These are phyloP conservation scores for Biston stratarius DNA, from an alignment of 2,888 invertebrate genomes.

Conservation along the genomic window DNA sequence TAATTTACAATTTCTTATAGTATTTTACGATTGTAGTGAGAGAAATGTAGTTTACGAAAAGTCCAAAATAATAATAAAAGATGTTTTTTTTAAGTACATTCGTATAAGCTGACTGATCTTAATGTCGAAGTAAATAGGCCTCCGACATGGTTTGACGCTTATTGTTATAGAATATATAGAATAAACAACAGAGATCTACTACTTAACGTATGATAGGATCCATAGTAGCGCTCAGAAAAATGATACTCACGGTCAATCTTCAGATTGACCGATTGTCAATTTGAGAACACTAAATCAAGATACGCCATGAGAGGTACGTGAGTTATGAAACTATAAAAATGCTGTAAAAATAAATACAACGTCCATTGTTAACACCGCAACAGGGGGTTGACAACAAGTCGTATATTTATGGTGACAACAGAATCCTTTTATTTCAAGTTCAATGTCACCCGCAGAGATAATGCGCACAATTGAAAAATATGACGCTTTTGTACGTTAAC, in stretches of 20 bases:
- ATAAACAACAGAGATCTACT: too few relatives aligned
- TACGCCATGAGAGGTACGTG: too few relatives aligned
- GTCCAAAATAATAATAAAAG: background rate
- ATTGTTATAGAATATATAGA: too few relatives aligned
- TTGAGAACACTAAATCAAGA: too few relatives aligned
- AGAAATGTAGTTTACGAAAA: background rate
- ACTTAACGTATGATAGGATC: too few relatives aligned
- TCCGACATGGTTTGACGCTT: too few relatives aligned
- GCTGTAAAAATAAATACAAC: constrained; percentile 2
- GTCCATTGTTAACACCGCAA: constrained; percentile 19
- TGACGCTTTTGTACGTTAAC: constrained; percentile 29
- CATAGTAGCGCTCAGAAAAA: too few relatives aligned
- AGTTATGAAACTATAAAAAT: background rate
- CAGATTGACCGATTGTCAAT: too few relatives aligned
- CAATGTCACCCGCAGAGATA: constrained; percentile 38
- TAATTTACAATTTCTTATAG: background rate
- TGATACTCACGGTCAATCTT: too few relatives aligned
- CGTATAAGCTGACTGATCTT: too few relatives aligned
- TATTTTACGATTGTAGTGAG: background rate
- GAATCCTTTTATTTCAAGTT: constrained; percentile 37
- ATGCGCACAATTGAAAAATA: constrained; percentile 37
- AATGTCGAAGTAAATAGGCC: too few relatives aligned
- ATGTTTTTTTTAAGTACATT: background rate
- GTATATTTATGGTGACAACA: constrained; percentile 26
- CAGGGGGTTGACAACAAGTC: constrained; percentile 22